These are phyloP conservation scores for Plagodis dolabraria DNA, from an alignment of 2,888 invertebrate genomes.

Conservation along the genomic window DNA sequence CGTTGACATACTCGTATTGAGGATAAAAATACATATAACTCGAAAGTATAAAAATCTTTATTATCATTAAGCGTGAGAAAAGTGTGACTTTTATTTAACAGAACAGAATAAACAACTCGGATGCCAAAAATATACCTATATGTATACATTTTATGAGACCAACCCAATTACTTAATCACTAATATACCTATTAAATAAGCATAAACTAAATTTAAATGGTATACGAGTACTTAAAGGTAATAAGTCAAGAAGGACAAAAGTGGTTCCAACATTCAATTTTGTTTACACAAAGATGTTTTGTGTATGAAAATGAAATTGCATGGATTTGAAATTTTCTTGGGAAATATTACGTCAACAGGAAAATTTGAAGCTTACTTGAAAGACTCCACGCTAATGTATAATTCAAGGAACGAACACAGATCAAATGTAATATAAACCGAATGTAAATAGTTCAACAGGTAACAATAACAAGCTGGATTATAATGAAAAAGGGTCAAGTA, in stretches of 20 bases:
- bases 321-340: constrained; percentile 10
- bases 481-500: no score
- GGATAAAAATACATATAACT: no score
- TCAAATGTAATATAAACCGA: constrained; percentile 3
- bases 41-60: no score
- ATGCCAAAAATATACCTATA: background rate
- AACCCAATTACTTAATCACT: background rate
- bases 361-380: constrained; percentile 26
- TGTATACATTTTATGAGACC: background rate
- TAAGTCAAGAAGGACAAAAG: no score
- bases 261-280: background rate
- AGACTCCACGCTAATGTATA: constrained; percentile 12
- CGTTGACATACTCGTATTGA: no score
- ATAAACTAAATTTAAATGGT: background rate
- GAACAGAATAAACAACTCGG: background rate
- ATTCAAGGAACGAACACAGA: constrained; percentile 14
- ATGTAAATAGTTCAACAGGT: background rate
- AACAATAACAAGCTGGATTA: background rate
- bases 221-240: no score
- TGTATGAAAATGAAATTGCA: background rate
- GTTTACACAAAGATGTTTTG: background rate
- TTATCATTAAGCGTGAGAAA: background rate
- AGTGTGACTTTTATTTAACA: background rate
- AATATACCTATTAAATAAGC: background rate
- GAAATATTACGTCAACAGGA: constrained; percentile 26